Percentiles rank a stretch among this genome's conserved stretches.
phyloP scores from a whole-genome alignment of 2,888 invertebrate species.

The Sialis fuliginosa region DNA sequence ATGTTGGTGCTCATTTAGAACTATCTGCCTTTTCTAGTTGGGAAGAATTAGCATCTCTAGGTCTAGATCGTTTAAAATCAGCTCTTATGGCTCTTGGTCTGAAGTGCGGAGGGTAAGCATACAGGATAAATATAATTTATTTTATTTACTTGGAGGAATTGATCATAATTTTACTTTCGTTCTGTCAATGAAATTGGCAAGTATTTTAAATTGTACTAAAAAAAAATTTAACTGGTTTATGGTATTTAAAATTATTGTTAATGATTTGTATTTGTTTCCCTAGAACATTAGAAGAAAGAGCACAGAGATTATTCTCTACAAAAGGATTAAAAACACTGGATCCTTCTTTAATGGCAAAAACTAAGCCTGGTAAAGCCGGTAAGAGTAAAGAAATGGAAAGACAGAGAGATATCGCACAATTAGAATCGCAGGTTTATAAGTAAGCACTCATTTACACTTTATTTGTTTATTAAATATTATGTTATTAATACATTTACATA shows the following conservation, averaged over 20 bases:
- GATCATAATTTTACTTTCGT: too few species aligned
- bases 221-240: neutral
- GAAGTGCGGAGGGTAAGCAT: slow-evolving; percentile 79
- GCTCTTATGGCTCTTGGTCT: slow-evolving; percentile 90
- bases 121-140: neutral
- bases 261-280: slow-evolving; percentile 6
- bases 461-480: neutral
- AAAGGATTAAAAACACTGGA: slow-evolving; percentile 90
- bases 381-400: slow-evolving; percentile 45
- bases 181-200: too few species aligned
- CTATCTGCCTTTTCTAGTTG: slow-evolving; percentile 95
- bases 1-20: slow-evolving; percentile 92
- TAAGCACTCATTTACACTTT: slow-evolving; percentile 18
- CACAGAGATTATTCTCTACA: slow-evolving; percentile 86
- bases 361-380: slow-evolving; percentile 52
- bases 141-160: neutral
- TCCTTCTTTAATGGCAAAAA: slow-evolving; percentile 79
- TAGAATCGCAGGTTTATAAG: slow-evolving; percentile 83
- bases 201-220: too few species aligned
- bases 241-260: neutral
- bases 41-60: slow-evolving; percentile 93
- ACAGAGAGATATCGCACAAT: slow-evolving; percentile 69
- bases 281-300: slow-evolving; percentile 86
- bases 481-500: slow-evolving; percentile 2
- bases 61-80: slow-evolving; percentile 91